Evolutionary conservation across 2,888 invertebrate species (phyloP), one percentile per base, ranked within the genome.

Genomic region (Fragum whitleyi): DNA sequence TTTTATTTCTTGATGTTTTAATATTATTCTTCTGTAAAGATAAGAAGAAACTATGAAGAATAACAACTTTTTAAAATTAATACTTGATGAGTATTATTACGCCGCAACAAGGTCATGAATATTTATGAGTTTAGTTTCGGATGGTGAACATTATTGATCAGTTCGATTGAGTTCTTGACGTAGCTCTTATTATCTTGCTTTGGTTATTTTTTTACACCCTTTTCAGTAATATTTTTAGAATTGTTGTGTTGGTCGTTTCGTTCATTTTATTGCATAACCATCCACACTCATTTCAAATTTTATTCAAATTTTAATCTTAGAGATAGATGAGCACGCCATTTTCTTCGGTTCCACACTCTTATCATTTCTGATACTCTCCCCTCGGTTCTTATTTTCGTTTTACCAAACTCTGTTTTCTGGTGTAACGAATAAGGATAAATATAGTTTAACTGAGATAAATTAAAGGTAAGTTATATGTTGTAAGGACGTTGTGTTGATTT

Each of bases 71-170:
- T n/a, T n/a, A n/a, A n/a, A n/a, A n/a, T n/a, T 39, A 14, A 39
- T 39, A 39, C 6, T 39, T 47, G 5, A 14, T 19, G 47, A 47
- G 14, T 47, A 19, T 65, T 65, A 36, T 11, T 65, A n/a, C 65
- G 65, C 65, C 36, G 21, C 42, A 42, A 42, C 65, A 42, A n/a
- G 21, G 21, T 32, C 23, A 65, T 82, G 80, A 74, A 85, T 85
- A 85, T 85, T 85, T 77, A 85, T 79, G 68, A 79, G 77, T 42
- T 85, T 79, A 57, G 77, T 74, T 85, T 79, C 85, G 79, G 85
- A 81, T 81, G 79, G 74, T 67, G 78, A 73, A 75, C 16, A 47
- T 77, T 82, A 69, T 77, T 82, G 81, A 85, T 80, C 79, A 29
- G 53, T 65, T 79, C 68, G 59, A 55, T 32, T 69, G 59, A 42